phyloP scores from a whole-genome alignment of 1,140 invertebrate genomes.

The Sinella curviseta region DNA sequence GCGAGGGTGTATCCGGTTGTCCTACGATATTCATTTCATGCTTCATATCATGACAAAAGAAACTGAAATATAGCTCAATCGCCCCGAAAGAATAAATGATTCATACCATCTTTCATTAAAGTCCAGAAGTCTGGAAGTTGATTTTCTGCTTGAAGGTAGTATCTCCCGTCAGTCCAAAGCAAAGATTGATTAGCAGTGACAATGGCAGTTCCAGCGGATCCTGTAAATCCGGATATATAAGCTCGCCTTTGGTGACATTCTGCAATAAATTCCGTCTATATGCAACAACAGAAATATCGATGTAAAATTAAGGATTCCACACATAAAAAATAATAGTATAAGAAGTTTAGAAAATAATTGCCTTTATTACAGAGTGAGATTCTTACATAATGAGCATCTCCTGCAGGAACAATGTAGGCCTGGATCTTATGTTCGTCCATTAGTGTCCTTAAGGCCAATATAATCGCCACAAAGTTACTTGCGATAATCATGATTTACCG shows the following conservation, averaged over 20 bases:
- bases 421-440: neutral
- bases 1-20: slow-evolving; percentile 18
- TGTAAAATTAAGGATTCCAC: neutral
- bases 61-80: slow-evolving; percentile 1
- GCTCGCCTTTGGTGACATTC: slow-evolving; percentile 73
- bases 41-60: neutral
- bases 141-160: slow-evolving; percentile 73
- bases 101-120: slow-evolving; percentile 68
- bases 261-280: slow-evolving; percentile 69
- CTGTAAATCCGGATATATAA: slow-evolving; percentile 85
- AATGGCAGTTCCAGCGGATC: slow-evolving; percentile 75
- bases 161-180: slow-evolving; percentile 89
- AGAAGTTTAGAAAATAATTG: neutral
- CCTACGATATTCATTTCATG: slow-evolving; percentile 23
- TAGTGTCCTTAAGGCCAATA: slow-evolving; percentile 1
- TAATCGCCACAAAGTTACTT: neutral
- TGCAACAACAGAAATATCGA: slow-evolving; percentile 35
- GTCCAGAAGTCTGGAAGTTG: slow-evolving; percentile 74
- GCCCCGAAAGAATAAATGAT: neutral
- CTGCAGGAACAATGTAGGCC: slow-evolving; percentile 54
- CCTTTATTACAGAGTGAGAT: slow-evolving; percentile 11
- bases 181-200: slow-evolving; percentile 69
- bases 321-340: too few species aligned
- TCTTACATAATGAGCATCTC: slow-evolving; percentile 54
- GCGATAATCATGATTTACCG: neutral